Conservation (phyloP, 2,888 invertebrate genomes). For the Eristalis arbustorum region DNA sequence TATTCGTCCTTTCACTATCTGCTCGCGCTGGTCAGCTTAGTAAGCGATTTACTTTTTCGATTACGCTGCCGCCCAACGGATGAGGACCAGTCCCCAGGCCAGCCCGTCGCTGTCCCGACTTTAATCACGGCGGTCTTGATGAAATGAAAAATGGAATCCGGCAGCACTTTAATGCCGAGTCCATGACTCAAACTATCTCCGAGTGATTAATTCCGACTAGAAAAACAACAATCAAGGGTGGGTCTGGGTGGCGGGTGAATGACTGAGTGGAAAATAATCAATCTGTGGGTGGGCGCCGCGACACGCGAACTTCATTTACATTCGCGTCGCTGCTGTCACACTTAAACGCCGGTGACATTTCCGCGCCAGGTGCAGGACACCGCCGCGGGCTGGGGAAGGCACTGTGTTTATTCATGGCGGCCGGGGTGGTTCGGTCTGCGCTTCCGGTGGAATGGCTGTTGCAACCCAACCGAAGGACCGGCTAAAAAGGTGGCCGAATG, state of each 20-base stretch:
- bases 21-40: not conserved
- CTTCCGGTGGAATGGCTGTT: too few relatives aligned
- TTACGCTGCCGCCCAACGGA: not conserved
- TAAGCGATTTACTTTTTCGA: slow-evolving; percentile 41
- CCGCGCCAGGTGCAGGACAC: slow-evolving; percentile 15
- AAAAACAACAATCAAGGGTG: slow-evolving; percentile 23
- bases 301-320: slow-evolving; percentile 54
- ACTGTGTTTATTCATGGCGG: slow-evolving; percentile 53
- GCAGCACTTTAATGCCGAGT: slow-evolving; percentile 1
- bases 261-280: slow-evolving; percentile 51
- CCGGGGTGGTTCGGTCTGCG: slow-evolving; percentile 32
- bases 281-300: slow-evolving; percentile 23
- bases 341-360: slow-evolving; percentile 24
- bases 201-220: slow-evolving; percentile 35
- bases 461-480: slow-evolving; percentile 22
- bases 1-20: slow-evolving; percentile 23
- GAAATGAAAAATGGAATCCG: slow-evolving; percentile 45
- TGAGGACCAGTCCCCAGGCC: not conserved
- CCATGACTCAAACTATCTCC: not conserved
- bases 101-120: not conserved
- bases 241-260: not conserved
- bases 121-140: slow-evolving; percentile 43
- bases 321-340: slow-evolving; percentile 52
- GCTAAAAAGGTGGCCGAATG: slow-evolving; percentile 48
- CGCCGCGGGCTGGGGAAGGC: slow-evolving; percentile 11